A percentile compares a stretch with the other conserved stretches of the same genome.
Conservation (phyloP, 30 jellyfish, hydroid and myxozoan species). For the Hydra vulgaris region DNA sequence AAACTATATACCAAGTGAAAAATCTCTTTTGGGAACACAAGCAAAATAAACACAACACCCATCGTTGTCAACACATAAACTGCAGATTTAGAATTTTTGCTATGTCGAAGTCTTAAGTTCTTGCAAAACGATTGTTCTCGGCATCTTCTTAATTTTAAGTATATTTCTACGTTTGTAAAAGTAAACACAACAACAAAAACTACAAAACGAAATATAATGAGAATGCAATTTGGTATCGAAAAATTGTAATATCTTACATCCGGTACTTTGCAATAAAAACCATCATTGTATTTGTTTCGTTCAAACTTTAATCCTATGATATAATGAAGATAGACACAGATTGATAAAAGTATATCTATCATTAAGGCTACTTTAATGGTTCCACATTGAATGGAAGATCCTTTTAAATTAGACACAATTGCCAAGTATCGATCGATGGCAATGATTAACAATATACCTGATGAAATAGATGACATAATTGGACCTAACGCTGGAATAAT, state of each 20-base stretch:
- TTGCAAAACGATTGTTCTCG: background rate
- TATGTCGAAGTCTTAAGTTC: background rate
- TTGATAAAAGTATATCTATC: background rate
- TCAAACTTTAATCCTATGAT: background rate
- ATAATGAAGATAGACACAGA: constrained; percentile 13
- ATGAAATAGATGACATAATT: constrained; percentile 24
- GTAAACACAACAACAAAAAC: background rate
- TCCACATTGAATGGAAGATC: background rate
- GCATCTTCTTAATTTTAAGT: background rate
- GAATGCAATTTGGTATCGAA: constrained; percentile 4
- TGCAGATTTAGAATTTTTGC: constrained; percentile 33
- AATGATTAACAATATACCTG: constrained; percentile 12
- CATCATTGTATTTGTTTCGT: background rate
- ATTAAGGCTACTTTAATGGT: constrained; percentile 5
- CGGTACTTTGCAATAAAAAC: constrained; percentile 2
- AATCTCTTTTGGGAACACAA: constrained; percentile 69
- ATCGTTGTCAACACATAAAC: constrained; percentile 31
- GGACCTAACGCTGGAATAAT: constrained; percentile 35
- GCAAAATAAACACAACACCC: constrained; percentile 46
- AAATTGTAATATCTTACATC: background rate
- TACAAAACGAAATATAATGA: constrained; percentile 4
- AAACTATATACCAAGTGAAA: constrained; percentile 32
- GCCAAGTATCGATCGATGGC: constrained; percentile 34
- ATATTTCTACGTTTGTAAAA: constrained; percentile 1
- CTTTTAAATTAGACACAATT: constrained; percentile 26